phyloP scores from a whole-genome alignment of 1,140 invertebrate species.

The Atta cephalotes region DNA sequence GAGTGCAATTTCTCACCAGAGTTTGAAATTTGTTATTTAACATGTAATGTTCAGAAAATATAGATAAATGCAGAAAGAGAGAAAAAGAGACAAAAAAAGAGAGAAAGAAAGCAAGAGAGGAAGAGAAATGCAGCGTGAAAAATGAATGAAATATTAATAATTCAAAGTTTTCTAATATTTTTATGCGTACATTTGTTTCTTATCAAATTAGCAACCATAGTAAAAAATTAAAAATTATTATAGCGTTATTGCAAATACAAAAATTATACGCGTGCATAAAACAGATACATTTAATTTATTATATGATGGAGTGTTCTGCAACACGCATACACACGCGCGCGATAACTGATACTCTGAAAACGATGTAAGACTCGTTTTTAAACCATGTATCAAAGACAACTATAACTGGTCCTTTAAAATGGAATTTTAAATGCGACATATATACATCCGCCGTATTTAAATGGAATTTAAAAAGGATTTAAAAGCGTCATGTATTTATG shows the following conservation, averaged over 20 bases:
- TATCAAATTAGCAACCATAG: background rate
- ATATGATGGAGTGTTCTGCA: background rate
- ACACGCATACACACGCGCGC: background rate
- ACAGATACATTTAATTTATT: constrained; percentile 27
- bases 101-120: background rate
- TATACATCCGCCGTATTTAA: constrained; percentile 46
- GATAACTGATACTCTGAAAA: background rate
- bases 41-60: background rate
- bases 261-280: background rate
- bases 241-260: constrained; percentile 5
- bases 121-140: background rate
- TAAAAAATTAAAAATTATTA: background rate
- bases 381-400: constrained; percentile 48
- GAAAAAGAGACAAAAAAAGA: no score
- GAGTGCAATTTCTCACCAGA: constrained; percentile 32
- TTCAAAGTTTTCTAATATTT: background rate
- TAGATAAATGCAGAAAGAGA: background rate
- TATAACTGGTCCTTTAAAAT: constrained; percentile 53
- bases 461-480: constrained; percentile 68
- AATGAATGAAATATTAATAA: background rate
- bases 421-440: constrained; percentile 58
- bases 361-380: constrained; percentile 37
- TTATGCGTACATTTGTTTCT: background rate
- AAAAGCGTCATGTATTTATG: constrained; percentile 66
- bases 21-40: constrained; percentile 21